Evolutionary conservation across 2,888 invertebrate species (phyloP).

Genomic region (Mycalesis mineus): DNA sequence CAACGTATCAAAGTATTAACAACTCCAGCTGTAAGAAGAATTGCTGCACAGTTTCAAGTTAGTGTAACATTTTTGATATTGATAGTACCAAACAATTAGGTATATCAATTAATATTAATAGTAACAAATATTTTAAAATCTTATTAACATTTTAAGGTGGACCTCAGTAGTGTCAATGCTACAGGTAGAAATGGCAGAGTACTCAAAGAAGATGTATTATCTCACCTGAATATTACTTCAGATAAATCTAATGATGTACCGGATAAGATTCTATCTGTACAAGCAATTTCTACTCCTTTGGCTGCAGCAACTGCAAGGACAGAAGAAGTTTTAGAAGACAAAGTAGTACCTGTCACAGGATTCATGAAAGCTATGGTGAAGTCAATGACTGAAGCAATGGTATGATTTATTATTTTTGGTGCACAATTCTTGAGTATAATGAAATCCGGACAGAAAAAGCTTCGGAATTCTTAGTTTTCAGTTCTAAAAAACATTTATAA

Average conservation of each 20-base stretch:
- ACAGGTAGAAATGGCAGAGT: constrained; percentile 94
- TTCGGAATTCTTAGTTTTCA: too few species aligned
- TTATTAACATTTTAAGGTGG: constrained; percentile 69
- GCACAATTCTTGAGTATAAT: too few species aligned
- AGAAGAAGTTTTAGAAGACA: constrained; percentile 61
- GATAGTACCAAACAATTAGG: too few species aligned
- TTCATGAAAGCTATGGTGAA: constrained; percentile 96
- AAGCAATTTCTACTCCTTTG: constrained; percentile 42
- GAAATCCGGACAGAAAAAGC: too few species aligned
- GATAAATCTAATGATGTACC: constrained; percentile 70
- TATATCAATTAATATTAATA: background rate
- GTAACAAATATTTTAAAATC: background rate
- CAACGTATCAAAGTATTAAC: constrained; percentile 79
- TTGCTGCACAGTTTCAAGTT: constrained; percentile 93
- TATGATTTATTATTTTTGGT: constrained; percentile 38
- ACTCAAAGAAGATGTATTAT: constrained; percentile 95
- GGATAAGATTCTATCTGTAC: constrained; percentile 34
- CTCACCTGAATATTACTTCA: constrained; percentile 79
- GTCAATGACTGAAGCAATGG: constrained; percentile 93
- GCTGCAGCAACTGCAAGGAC: constrained; percentile 42
- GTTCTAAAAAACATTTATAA: too few species aligned
- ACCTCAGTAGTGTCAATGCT: constrained; percentile 83
- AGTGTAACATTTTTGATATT: constrained; percentile 24
- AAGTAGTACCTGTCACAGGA: constrained; percentile 84
- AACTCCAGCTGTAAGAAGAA: constrained; percentile 95